Conservation (phyloP, 2,888 invertebrate species). For the Monochamus alternatus region DNA sequence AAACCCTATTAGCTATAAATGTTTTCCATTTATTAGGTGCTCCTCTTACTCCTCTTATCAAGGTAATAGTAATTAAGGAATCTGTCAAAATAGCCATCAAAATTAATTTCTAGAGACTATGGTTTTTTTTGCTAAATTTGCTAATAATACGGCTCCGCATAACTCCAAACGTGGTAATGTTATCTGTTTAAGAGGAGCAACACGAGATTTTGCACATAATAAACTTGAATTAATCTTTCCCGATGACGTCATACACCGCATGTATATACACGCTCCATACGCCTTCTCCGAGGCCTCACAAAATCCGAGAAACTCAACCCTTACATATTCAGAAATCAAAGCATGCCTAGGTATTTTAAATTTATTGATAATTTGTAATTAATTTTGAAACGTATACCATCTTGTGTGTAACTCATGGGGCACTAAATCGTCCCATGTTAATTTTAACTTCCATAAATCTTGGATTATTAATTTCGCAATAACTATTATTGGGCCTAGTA, state of each 20-base stretch:
- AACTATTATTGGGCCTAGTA: too few species aligned
- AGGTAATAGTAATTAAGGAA: too few species aligned
- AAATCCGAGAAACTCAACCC: not conserved
- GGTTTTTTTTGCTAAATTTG: too few species aligned
- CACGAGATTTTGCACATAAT: too few species aligned
- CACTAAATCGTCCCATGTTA: not conserved
- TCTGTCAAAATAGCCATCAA: too few species aligned
- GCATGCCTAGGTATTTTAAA: not conserved
- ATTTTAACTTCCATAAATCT: not conserved
- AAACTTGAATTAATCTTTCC: too few species aligned
- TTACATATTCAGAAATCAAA: not conserved
- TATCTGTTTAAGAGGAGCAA: slow-evolving; percentile 17
- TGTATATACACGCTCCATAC: slow-evolving; percentile 1
- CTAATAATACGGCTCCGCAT: too few species aligned
- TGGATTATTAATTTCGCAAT: too few species aligned
- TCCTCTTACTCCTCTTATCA: too few species aligned
- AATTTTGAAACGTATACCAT: not conserved
- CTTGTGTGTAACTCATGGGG: not conserved
- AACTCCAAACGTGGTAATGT: too few species aligned
- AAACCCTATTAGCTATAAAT: not conserved
- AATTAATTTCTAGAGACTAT: too few species aligned
- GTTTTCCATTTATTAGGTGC: not conserved
- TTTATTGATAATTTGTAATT: not conserved
- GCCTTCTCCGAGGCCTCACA: not conserved
- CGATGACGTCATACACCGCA: too few species aligned